Conservation (phyloP, 2,888 invertebrate species). For the Lymantria dispar region DNA sequence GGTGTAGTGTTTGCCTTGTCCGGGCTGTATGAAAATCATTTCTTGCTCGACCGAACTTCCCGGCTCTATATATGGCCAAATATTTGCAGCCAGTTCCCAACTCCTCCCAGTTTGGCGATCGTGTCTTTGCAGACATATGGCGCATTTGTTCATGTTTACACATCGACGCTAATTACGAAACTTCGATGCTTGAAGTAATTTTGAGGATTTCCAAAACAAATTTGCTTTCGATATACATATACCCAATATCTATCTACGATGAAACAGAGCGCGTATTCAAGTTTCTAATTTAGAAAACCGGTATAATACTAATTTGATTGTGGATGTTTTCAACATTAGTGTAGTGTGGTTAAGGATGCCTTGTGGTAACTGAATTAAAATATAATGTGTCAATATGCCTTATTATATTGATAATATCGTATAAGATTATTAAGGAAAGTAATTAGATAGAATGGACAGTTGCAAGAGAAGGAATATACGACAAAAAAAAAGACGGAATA, state of each 20-base stretch:
- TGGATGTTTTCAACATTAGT: not conserved
- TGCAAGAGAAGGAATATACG: no score
- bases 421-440: no score
- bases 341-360: not conserved
- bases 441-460: no score
- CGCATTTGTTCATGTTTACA: slow-evolving; percentile 52
- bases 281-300: slow-evolving; percentile 1
- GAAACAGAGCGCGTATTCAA: not conserved
- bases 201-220: slow-evolving; percentile 17
- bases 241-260: not conserved
- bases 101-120: slow-evolving; percentile 58
- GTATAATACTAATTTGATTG: not conserved
- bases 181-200: slow-evolving; percentile 34
- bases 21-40: slow-evolving; percentile 74
- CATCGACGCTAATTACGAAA: slow-evolving; percentile 48
- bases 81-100: slow-evolving; percentile 68
- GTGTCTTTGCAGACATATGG: slow-evolving; percentile 59
- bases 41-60: slow-evolving; percentile 70
- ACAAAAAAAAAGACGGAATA: no score
- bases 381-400: no score
- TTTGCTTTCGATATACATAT: not conserved
- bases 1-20: slow-evolving; percentile 59
- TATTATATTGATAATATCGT: no score
- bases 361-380: not conserved
- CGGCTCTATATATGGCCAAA: slow-evolving; percentile 67